Evolutionary conservation across 1,140 invertebrate genomes (phyloP), one percentile per base, ranked within the genome.

Genomic region (Cotesia typhae): DNA sequence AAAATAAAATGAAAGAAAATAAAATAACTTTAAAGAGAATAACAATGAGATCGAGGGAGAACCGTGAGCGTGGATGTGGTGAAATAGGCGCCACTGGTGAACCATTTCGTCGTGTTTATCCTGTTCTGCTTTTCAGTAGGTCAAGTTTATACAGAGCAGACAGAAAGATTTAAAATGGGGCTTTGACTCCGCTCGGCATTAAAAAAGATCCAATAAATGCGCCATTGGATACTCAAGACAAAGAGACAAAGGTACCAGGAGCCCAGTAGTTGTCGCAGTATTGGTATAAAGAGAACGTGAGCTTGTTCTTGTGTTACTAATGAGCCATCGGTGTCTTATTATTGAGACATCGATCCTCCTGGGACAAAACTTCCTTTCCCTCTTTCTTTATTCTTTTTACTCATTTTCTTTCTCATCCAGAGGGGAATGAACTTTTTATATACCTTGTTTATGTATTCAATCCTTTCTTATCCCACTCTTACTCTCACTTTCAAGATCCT

Each of bases 311-410:
- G 76, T 77, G 81, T 78, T 76, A 78, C 79, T 84, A 84, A 83
- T 79, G 81, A 83, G 72, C 77, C 74, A 81, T 84, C 78, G 78
- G 80, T 80, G 76, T 78, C 78, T 79, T 80, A 47, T 63, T 65
- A 80, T 82, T 80, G 77, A 82, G 78, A 80, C 80, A 80, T 81
- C 74, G 73, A 65, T 68, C 55, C 41, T 20, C 55, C 37, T 52
- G 68, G 61, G 66, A 65, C 55, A 64, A 72, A 72, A 17, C 64
- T 41, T 67, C 65, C 5, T 47, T 47, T 47, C 6, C 41, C 10
- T 47, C 41, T 47, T 47, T 47, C 28, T 28, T 36, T 53, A 57
- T 28, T 51, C n/a, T 17, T 12, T 37, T 36, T 14, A 61, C 17
- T 12, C 28, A 28, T 47, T 47, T 10, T 47, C 10, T 47, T 10